Base-by-base conservation (phyloP, 2,797 vertebrate species). In the Chelon labrosus region DNA sequence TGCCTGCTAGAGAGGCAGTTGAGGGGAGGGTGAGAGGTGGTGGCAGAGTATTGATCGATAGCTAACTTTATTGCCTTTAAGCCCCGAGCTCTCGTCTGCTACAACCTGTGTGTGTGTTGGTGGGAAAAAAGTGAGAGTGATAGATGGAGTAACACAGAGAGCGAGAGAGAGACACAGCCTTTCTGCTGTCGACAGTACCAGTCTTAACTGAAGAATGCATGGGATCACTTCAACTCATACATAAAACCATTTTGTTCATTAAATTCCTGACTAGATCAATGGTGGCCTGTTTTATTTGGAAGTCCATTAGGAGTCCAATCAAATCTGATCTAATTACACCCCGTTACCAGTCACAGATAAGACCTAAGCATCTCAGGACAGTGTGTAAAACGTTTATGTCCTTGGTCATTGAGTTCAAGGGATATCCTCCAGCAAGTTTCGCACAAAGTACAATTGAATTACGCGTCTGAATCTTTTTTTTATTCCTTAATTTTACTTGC, bases 11-110 rank as follows among this genome's bases (percentile, higher is more conserved):
- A 64, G 46, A 78, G 46, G 57, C 22, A 27, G 47, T 19, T 41
- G 66, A 42, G 51, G 58, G 41, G 5, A 10, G 6, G 59, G n/a
- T 13, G n/a, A 22, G 57, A 52, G 39, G 53, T 12, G 57, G 61
- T 73, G 71, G 72, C 52, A 65, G 49, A 42, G 55, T 76, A 73
- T 71, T 70, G 79, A 85, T 87, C 56, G 19, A 79, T 77, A 71
- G 55, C 69, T 77, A 82, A 78, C 82, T 80, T 82, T 78, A 80
- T 82, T 80, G 71, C 80, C 69, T 81, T 79, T 66, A 80, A 82
- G 76, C 78, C 69, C 44, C 13, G 9, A 79, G 64, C 72, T 54
- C 62, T 57, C 8, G 5, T 67, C 50, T 44, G 57, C 57, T 52
- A 70, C 61, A 70, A 63, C 50, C 13, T 67, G 50, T 66, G 38